phyloP scores from a whole-genome alignment of 2,113 vertebrate species.

The Gavia stellata region DNA sequence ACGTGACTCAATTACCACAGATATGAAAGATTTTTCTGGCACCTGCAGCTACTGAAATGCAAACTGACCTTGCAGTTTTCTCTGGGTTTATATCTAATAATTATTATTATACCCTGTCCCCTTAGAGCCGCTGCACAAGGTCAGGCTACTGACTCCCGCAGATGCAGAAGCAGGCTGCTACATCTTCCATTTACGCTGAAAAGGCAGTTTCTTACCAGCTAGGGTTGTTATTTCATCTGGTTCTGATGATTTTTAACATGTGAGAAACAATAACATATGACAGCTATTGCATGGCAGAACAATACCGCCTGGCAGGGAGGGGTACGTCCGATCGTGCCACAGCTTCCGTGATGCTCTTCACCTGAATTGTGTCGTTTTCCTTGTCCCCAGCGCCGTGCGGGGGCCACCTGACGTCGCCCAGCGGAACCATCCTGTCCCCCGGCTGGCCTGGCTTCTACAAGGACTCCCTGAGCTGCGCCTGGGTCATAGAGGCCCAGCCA shows the following conservation, averaged over 20 bases:
- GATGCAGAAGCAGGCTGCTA: background rate
- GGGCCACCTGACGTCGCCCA: slow-evolving; percentile 90
- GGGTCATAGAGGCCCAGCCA: slow-evolving; percentile 96
- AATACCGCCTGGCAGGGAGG: background rate
- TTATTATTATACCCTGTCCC: background rate
- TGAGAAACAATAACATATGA: rapidly evolving
- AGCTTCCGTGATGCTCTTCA: rapidly evolving
- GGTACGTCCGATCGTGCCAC: rapidly evolving
- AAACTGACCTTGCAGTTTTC: slow-evolving; percentile 11
- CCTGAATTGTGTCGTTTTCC: background rate
- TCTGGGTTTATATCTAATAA: background rate
- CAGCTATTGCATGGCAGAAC: rapidly evolving
- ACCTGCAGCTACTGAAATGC: background rate
- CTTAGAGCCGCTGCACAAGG: background rate
- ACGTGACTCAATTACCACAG: background rate
- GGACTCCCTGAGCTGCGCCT: slow-evolving; percentile 95
- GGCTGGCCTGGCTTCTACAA: slow-evolving; percentile 99
- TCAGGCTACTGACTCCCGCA: background rate
- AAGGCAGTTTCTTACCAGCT: background rate
- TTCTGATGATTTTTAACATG: rapidly evolving
- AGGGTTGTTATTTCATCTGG: rapidly evolving
- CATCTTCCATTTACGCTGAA: background rate
- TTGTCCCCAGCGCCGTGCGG: slow-evolving; percentile 87
- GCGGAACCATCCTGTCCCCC: slow-evolving; percentile 94
- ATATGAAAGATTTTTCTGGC: background rate